phyloP scores from a whole-genome alignment of 2,113 vertebrate species.

The Corythornis vintsioides region DNA sequence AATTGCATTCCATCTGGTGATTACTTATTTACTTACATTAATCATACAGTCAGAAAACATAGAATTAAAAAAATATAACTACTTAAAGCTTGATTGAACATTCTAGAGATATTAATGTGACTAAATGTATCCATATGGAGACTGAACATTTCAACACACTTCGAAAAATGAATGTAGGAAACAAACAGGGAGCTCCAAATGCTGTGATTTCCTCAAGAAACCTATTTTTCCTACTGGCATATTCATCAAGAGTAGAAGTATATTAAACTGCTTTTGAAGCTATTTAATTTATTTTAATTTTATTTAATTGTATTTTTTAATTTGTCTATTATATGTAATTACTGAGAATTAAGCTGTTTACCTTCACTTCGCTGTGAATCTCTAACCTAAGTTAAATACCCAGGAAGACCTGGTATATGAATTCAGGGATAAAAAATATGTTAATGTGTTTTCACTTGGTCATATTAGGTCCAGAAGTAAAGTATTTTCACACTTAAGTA shows the following conservation, averaged over 20 bases:
- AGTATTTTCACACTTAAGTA: background rate
- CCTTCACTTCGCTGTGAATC: background rate
- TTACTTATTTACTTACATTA: conserved; percentile 39
- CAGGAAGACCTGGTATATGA: background rate
- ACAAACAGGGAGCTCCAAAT: background rate
- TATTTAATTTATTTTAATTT: background rate
- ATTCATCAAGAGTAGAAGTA: background rate
- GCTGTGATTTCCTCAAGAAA: background rate
- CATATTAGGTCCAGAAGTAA: background rate
- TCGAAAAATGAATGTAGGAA: background rate
- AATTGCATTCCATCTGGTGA: conserved; percentile 29
- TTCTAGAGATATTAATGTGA: background rate
- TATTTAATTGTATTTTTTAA: background rate
- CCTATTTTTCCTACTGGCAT: background rate
- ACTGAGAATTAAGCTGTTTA: background rate
- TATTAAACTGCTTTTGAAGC: background rate
- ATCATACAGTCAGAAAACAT: background rate
- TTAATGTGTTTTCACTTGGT: background rate
- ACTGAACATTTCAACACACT: background rate
- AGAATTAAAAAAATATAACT: background rate
- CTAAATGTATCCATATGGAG: background rate
- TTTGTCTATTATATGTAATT: background rate
- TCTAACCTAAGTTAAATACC: background rate
- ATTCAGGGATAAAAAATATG: background rate
- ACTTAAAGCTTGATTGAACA: background rate